Base-by-base conservation (phyloP, 2,797 vertebrate genomes). In the Otolemur crassicaudatus region DNA sequence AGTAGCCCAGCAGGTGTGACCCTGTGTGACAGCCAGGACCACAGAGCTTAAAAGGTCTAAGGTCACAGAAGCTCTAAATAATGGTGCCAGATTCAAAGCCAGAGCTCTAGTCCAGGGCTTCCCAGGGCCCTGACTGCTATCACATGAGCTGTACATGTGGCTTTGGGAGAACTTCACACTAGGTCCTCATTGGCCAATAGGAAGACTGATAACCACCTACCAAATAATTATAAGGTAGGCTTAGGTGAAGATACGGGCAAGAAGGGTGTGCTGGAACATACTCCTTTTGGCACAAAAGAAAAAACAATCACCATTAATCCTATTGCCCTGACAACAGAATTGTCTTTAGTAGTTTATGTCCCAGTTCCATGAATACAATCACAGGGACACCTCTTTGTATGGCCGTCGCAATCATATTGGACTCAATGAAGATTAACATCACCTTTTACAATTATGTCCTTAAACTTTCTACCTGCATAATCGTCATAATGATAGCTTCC, bases 271-370 rank as follows among this genome's bases (percentile, higher is more conserved):
- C 23, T 0, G 0, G 67, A 34, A 83, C 76, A 72, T 60, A 81
- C 20, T 4, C 23, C 34, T 43, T 17, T 11, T 14, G 22, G 25
- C 53, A 40, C 5, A 16, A 23, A 92, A 81, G 70, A 43, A n/a
- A 27, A 7, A 25, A 7, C 29, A 7, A 16, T 3, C 40, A 3
- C 20, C 9, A 0, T 10, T 23, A 37, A 31, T 17, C 37, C 49
- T 13, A 1, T 4, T 1, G 0, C 5, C 29, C 3, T 8, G 23
- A 19, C 0, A 4, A 40, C 5, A 2, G 14, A 13, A 22, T 7
- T 29, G 34, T 73, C 82, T 25, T 73, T 11, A 10, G n/a, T 22
- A 23, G 9, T 4, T 17, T 3, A 4, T 0, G 29, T 7, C 37
- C 27, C 16, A 1, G 34, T 40, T 73, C 40, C 0, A 2, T 2